Base-by-base conservation (phyloP, 1,140 invertebrate species). In the Trypoxylus dichotomus region DNA sequence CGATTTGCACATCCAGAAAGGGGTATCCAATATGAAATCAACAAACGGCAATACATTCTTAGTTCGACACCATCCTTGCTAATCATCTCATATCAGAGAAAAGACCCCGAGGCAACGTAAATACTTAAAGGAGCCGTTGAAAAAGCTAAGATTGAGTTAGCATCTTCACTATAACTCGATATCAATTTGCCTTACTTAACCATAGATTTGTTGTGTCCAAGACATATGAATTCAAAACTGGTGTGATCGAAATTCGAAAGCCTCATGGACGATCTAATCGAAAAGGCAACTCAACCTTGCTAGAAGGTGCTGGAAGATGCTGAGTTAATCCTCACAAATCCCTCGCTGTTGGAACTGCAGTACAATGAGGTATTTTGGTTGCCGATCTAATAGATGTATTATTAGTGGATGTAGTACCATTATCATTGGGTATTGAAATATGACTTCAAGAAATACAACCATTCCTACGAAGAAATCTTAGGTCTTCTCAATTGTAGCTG, bases 51-150 rank as follows among this genome's bases (percentile, higher is more conserved):
- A 98, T 85, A 98, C 97, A 5, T 94, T 98, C 85, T 90, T 98
- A 37, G 97, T 99, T 99, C 83, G 98, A 99, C 86, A 99, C 99
- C 86, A 87, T 91, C 37, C 91, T 99, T 6, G 96, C 99, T 27
- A 96, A 96, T 85, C 97, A 93, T 85, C 88, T 99, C 13, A 95
- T 95, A 0, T 86, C 89, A 47, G 97, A 99, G 89, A 7, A 99
- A 99, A 85, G 98, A 99, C 86, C 91, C 93, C 29, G 99, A 99
- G 97, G 98, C 98, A 0, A 97, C 99, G 96, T 98, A 99, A 86
- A 91, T 98, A 80, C 88, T 99, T 41, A 98, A 98, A 86, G 98
- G 99, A 89, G 98, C 98, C 0, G 94, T 98, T 0, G 98, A 99
- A 87, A 99, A 99, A 85, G 98, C 98, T 0, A 99, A 99, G 87